Percentiles rank a stretch among this genome's conserved stretches.
These are phyloP conservation scores for Scaptomyza montana DNA, from an alignment of 1,140 invertebrate species.

Conservation along the genomic window DNA sequence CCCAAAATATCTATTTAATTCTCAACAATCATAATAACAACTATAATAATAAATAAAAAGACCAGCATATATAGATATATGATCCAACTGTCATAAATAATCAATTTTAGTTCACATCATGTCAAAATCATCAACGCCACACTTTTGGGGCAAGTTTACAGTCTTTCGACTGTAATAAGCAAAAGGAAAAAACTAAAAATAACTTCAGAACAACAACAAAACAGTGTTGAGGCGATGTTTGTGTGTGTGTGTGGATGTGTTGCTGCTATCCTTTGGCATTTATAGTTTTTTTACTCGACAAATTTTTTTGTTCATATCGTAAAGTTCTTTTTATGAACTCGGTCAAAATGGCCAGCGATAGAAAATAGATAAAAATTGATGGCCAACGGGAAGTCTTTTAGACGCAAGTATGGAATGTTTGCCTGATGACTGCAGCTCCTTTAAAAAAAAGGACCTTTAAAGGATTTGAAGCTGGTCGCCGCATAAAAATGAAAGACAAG, in stretches of 20 bases:
- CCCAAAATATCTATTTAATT: neutral
- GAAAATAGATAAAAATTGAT: constrained; percentile 76
- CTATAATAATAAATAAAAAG: neutral
- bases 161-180: neutral
- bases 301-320: constrained; percentile 60
- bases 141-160: constrained; percentile 52
- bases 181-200: neutral
- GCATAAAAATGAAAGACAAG: constrained; percentile 68
- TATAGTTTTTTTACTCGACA: constrained; percentile 55
- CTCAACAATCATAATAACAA: neutral
- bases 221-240: neutral
- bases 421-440: constrained; percentile 23
- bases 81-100: constrained; percentile 12
- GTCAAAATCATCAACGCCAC: constrained; percentile 36
- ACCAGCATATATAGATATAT: neutral
- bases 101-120: constrained; percentile 8
- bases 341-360: constrained; percentile 76
- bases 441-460: constrained; percentile 44
- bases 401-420: constrained; percentile 14
- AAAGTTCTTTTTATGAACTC: constrained; percentile 77
- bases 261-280: constrained; percentile 30
- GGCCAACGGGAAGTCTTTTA: constrained; percentile 51
- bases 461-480: constrained; percentile 35
- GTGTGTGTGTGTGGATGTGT: constrained; percentile 3
- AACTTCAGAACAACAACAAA: constrained; percentile 9